Evolutionary conservation across 1,140 invertebrate genomes (phyloP).

Genomic region (Pachypeltis micranthus): DNA sequence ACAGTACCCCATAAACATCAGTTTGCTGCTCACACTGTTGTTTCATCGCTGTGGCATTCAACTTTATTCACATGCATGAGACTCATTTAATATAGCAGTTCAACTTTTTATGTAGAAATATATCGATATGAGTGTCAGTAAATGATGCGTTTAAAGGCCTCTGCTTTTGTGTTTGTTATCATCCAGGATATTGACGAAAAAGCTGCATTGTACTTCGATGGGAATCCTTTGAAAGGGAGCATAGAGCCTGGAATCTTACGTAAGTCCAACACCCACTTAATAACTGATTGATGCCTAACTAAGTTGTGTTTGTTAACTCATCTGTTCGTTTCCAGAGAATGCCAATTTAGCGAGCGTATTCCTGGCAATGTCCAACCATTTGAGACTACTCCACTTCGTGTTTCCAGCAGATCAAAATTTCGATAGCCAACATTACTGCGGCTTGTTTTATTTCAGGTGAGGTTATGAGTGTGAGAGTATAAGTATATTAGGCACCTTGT

Average conservation of each 20-base stretch:
- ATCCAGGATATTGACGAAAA: background rate
- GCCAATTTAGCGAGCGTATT: background rate
- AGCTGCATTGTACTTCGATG: background rate
- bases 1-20: too few species aligned
- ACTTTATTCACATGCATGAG: too few species aligned
- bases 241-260: background rate
- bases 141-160: too few species aligned
- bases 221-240: background rate
- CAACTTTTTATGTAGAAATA: too few species aligned
- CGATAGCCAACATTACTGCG: background rate
- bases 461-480: background rate
- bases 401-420: background rate
- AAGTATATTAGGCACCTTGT: too few species aligned
- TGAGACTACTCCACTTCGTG: background rate
- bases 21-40: too few species aligned
- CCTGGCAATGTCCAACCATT: background rate
- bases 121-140: too few species aligned
- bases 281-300: background rate
- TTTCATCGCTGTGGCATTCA: too few species aligned
- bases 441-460: background rate
- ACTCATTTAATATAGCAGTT: too few species aligned
- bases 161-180: too few species aligned
- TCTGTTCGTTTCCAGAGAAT: background rate
- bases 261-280: background rate
- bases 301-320: background rate